A percentile compares a stretch with the other conserved stretches of the same genome.
Conservation (phyloP, 2,797 vertebrate species). For the Buceros bicornis region DNA sequence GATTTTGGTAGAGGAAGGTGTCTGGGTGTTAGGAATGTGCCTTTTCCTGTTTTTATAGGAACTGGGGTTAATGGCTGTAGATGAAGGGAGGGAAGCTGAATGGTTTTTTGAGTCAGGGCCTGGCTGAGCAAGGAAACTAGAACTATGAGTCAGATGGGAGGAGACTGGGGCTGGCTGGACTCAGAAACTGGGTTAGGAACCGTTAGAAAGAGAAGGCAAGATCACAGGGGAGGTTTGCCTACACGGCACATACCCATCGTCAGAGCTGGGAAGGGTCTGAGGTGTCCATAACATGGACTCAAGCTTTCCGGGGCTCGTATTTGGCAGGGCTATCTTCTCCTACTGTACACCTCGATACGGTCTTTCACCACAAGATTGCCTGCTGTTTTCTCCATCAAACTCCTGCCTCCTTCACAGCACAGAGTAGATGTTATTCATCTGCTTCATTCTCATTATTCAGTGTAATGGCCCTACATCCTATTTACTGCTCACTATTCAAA, state of each 20-base stretch:
- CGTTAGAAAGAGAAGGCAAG: rapidly evolving
- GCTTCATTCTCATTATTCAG: slow-evolving; percentile 60
- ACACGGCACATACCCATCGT: background rate
- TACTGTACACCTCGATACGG: background rate
- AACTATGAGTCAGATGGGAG: slow-evolving; percentile 69
- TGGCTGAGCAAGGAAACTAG: slow-evolving; percentile 28
- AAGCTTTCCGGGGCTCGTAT: background rate
- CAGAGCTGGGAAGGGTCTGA: background rate
- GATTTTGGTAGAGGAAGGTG: slow-evolving; percentile 63
- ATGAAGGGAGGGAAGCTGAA: slow-evolving; percentile 60
- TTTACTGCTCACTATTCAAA: slow-evolving; percentile 72
- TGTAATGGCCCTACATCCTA: slow-evolving; percentile 66
- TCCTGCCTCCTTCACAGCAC: background rate
- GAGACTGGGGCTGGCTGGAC: slow-evolving; percentile 3
- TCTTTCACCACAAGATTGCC: background rate
- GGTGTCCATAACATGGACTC: background rate
- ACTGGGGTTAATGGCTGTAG: slow-evolving; percentile 52
- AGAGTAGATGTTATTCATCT: slow-evolving; percentile 16
- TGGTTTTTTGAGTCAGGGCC: slow-evolving; percentile 32
- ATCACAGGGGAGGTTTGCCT: background rate
- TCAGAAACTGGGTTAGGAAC: background rate
- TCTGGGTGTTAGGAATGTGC: slow-evolving; percentile 58
- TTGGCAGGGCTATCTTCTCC: background rate
- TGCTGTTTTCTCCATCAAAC: background rate
- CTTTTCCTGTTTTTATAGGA: slow-evolving; percentile 76